phyloP scores from a whole-genome alignment of 2,888 invertebrate species.

The Lasioglossum oenotherae region DNA sequence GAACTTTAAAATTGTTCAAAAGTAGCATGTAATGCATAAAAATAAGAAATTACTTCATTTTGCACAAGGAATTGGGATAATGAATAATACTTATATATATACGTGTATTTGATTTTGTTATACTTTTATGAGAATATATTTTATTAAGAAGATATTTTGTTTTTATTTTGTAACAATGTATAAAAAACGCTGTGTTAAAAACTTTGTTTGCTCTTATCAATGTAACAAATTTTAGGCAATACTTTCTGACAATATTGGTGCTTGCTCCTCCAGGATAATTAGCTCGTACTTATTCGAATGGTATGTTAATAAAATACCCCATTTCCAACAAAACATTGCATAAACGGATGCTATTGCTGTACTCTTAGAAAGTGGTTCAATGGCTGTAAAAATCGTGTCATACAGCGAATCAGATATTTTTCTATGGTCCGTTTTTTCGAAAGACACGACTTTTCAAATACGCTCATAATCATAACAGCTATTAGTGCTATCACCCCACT shows the following conservation, averaged over 20 bases:
- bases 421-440: background rate
- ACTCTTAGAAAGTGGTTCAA: slow-evolving; percentile 64
- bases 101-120: background rate
- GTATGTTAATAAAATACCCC: slow-evolving; percentile 71
- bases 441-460: background rate
- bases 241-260: slow-evolving; percentile 65
- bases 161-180: slow-evolving; percentile 1
- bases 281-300: slow-evolving; percentile 68
- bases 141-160: slow-evolving; percentile 15
- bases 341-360: slow-evolving; percentile 69
- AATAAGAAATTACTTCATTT: background rate
- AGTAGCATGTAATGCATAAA: slow-evolving; percentile 3
- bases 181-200: slow-evolving; percentile 22
- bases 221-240: slow-evolving; percentile 45
- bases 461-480: background rate
- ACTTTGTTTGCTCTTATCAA: slow-evolving; percentile 5
- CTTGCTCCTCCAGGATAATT: slow-evolving; percentile 61
- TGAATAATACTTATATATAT: background rate
- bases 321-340: slow-evolving; percentile 69
- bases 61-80: background rate
- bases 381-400: slow-evolving; percentile 52
- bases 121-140: slow-evolving; percentile 38
- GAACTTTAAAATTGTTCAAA: background rate
- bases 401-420: background rate
- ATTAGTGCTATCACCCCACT: background rate